Evolutionary conservation across 2,113 vertebrate genomes (phyloP).

Genomic region (Motacilla tschutschensis): DNA sequence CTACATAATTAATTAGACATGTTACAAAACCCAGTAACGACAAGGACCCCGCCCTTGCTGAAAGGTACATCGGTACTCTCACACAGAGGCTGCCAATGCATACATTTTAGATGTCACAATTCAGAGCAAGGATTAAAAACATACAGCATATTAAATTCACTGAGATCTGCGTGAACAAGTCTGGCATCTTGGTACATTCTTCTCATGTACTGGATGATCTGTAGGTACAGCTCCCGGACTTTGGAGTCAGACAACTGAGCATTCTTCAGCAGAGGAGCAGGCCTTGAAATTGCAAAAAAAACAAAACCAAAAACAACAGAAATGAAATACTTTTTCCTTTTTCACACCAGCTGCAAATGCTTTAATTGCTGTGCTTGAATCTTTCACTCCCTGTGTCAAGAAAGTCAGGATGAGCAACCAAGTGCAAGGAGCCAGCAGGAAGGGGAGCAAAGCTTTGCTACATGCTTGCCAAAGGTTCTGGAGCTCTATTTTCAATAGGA

Average conservation of each 20-base stretch:
- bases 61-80: not conserved
- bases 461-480: not conserved
- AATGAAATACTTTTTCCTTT: not conserved
- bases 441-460: not conserved
- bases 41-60: not conserved
- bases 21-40: not conserved
- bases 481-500: not conserved
- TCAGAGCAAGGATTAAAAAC: not conserved
- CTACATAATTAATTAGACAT: not conserved
- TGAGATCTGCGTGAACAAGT: conserved; percentile 95
- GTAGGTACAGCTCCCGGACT: conserved; percentile 88
- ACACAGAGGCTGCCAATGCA: not conserved
- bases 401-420: not conserved
- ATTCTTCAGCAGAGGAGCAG: conserved; percentile 93
- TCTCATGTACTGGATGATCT: conserved; percentile 91
- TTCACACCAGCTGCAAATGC: not conserved
- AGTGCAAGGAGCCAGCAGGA: not conserved
- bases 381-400: not conserved
- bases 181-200: conserved; percentile 92
- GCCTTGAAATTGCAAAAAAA: conserved; percentile 67
- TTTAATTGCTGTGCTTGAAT: not conserved
- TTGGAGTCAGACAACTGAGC: conserved; percentile 85
- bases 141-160: conserved; percentile 97
- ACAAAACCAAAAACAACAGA: not conserved
- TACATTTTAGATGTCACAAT: not conserved